Evolutionary conservation across 2,797 vertebrate genomes (phyloP).

Genomic region (Enteromius anoplus): DNA sequence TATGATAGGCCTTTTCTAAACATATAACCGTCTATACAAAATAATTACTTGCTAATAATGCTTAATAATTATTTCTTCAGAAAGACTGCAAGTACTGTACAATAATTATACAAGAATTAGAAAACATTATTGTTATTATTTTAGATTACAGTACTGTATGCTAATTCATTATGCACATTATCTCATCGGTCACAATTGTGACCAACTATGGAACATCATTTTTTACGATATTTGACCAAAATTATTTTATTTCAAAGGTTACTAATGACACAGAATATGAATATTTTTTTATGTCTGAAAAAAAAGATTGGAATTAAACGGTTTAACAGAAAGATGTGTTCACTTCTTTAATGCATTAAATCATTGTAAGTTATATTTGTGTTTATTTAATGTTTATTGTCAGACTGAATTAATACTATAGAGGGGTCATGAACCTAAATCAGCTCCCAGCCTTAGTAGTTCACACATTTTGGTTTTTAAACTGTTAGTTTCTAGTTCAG

Average conservation of each 20-base stretch:
- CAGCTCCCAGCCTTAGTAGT: neutral
- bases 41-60: neutral
- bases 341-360: neutral
- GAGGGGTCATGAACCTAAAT: neutral
- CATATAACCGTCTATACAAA: neutral
- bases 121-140: no score
- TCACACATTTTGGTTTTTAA: neutral
- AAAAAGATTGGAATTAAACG: no score
- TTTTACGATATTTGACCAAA: no score
- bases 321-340: neutral
- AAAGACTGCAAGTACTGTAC: no score
- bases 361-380: neutral
- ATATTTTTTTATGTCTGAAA: no score
- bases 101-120: no score
- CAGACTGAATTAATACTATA: neutral
- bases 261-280: no score
- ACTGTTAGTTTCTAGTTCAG: neutral
- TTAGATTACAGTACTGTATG: no score
- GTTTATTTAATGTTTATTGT: neutral
- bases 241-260: no score
- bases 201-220: no score
- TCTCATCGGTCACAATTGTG: no score
- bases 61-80: neutral
- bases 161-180: no score
- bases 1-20: neutral